Conservation (phyloP, 2,797 vertebrate genomes). For the Semotilus atromaculatus region DNA sequence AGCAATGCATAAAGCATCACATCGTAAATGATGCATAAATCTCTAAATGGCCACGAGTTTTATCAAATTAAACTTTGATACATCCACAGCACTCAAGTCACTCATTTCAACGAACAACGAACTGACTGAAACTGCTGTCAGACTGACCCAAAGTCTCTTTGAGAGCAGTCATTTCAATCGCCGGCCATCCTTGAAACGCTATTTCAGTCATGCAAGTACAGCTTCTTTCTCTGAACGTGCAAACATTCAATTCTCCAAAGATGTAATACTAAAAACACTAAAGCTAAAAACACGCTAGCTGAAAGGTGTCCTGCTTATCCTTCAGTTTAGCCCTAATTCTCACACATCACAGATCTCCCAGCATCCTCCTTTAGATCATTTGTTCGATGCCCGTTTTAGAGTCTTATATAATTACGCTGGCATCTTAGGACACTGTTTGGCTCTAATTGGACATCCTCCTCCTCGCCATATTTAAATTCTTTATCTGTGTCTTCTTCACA, state of each 20-base stretch:
- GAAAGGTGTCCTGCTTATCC: not conserved
- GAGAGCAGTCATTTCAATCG: not conserved
- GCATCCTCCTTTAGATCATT: not conserved
- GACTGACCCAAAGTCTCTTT: not conserved
- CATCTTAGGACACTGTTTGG: slow-evolving; percentile 38
- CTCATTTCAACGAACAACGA: not conserved
- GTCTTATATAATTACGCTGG: not conserved
- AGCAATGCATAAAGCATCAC: not conserved
- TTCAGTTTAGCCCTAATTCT: not conserved
- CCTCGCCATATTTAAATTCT: slow-evolving; percentile 52
- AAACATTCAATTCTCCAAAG: not conserved
- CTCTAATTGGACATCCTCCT: slow-evolving; percentile 50
- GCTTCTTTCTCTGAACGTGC: not conserved
- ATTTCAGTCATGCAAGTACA: not conserved
- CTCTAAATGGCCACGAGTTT: not conserved
- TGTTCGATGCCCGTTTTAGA: not conserved
- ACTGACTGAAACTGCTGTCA: not conserved
- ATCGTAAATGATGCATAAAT: not conserved
- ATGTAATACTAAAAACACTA: not conserved
- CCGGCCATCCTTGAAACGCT: not conserved
- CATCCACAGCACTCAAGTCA: too few species aligned
- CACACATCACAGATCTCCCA: not conserved
- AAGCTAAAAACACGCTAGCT: not conserved
- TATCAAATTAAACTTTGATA: not conserved
- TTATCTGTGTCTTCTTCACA: slow-evolving; percentile 40